Base-by-base conservation (phyloP, 2,113 vertebrate species). In the Sturnira hondurensis region DNA sequence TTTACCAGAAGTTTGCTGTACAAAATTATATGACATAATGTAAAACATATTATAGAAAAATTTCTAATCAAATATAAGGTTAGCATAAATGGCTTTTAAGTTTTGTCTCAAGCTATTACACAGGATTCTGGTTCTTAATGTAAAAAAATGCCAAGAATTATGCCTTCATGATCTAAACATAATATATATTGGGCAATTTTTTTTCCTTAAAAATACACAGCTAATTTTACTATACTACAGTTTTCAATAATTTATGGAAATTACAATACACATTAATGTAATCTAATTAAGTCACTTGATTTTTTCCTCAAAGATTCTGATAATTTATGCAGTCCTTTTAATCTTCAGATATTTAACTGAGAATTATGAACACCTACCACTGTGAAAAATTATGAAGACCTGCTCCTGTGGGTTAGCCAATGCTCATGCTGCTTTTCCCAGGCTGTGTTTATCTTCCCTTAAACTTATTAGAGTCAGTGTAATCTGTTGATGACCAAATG, bases 401-500 rank as follows among this genome's bases (percentile, higher is more conserved):
- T 68, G 3, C 1, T 93, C 52, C 45, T 76, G 45, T 65, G 83
- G 24, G 45, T 41, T 80, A 74, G 10, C 6, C 26, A 84, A 73
- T 68, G 33, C 16, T 93, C 28, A 61, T 38, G 26, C 12, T 58
- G 26, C 22, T 93, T 47, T 87, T 90, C 12, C 4, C 4, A 81
- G 9, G 13, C 36, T 86, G 28, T 63, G 93, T 95, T 92, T 85
- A 74, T 90, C 83, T 93, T 86, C 52, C 22, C 24, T 54, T 63
- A 90, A 90, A 81, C 12, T 63, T 68, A 81, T 73, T 80, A 96
- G 4, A 78, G 6, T 71, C 54, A 33, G 19, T 73, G 12, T 94
- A 90, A 88, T 82, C 36, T 86, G 54, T n/a, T 83, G 47, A 95
- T 96, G 38, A 92, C 33, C 86, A 81, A 92, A 73, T 88, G 20